A percentile compares a stretch with the other conserved stretches of the same genome.
These are phyloP conservation scores for Campylomormyrus numenius DNA, from an alignment of 2,113 vertebrate species.

Conservation along the genomic window DNA sequence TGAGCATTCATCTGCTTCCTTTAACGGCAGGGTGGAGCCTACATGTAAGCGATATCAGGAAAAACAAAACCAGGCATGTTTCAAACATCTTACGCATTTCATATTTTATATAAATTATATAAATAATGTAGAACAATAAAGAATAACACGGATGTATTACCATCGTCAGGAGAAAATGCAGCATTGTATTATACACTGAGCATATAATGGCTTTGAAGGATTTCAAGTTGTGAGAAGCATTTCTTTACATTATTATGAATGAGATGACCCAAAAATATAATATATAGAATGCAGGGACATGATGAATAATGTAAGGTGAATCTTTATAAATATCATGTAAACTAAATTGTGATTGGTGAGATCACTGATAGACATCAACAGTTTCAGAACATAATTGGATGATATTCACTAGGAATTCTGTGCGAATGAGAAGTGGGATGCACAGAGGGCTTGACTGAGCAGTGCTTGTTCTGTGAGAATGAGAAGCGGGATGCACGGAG, in stretches of 20 bases:
- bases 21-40: not conserved
- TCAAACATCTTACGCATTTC: constrained; percentile 68
- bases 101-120: constrained; percentile 76
- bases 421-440: not conserved
- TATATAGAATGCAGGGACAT: not conserved
- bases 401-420: not conserved
- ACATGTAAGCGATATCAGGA: not conserved
- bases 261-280: constrained; percentile 57
- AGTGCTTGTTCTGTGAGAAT: constrained; percentile 30
- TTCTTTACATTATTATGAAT: constrained; percentile 24
- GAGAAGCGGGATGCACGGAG: not conserved
- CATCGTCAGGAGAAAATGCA: constrained; percentile 69
- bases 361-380: not conserved
- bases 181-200: constrained; percentile 62
- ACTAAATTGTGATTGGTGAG: not conserved
- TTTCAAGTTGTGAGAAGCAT: constrained; percentile 43
- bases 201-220: not conserved
- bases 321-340: not conserved
- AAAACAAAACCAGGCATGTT: constrained; percentile 61
- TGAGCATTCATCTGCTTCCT: not conserved
- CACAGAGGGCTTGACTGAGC: not conserved
- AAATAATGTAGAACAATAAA: constrained; percentile 79
- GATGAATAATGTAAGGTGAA: not conserved
- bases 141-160: constrained; percentile 68
- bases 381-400: not conserved